Conservation (phyloP, 1,140 invertebrate genomes). For the Camponotus vicinus region DNA sequence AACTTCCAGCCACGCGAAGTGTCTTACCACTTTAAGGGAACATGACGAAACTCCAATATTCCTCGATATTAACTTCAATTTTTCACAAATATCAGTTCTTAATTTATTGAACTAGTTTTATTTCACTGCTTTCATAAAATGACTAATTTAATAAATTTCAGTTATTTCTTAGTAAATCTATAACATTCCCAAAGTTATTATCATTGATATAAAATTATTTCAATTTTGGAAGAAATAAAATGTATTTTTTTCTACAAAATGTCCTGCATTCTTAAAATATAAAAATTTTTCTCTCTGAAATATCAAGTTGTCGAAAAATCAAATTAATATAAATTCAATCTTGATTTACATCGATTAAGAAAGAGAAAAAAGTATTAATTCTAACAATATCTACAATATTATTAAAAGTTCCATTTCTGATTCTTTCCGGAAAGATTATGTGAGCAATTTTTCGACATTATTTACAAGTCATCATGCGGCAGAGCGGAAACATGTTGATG, state of each 20-base stretch:
- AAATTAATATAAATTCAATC: not conserved
- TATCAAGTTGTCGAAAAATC: not conserved
- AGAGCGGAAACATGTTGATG: slow-evolving; percentile 14
- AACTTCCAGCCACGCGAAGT: slow-evolving; percentile 15
- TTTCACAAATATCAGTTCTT: not conserved
- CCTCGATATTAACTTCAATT: not conserved
- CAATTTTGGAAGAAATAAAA: not conserved
- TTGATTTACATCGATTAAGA: not conserved
- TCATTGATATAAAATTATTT: not conserved
- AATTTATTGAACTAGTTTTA: not conserved
- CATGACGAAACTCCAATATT: not conserved
- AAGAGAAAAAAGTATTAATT: not conserved
- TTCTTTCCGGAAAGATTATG: not conserved
- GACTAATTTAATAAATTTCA: not conserved
- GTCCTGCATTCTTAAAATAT: not conserved
- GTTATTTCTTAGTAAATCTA: not conserved
- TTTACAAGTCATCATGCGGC: slow-evolving; percentile 31
- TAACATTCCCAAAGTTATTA: not conserved
- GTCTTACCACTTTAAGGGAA: not conserved
- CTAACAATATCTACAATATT: not conserved
- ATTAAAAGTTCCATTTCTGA: not conserved
- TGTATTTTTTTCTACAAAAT: not conserved
- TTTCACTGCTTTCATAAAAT: not conserved
- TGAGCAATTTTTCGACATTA: not conserved
- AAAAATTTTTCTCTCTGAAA: not conserved